Base-by-base conservation (phyloP, 2,888 invertebrate species). In the Hypomecis atomaria region DNA sequence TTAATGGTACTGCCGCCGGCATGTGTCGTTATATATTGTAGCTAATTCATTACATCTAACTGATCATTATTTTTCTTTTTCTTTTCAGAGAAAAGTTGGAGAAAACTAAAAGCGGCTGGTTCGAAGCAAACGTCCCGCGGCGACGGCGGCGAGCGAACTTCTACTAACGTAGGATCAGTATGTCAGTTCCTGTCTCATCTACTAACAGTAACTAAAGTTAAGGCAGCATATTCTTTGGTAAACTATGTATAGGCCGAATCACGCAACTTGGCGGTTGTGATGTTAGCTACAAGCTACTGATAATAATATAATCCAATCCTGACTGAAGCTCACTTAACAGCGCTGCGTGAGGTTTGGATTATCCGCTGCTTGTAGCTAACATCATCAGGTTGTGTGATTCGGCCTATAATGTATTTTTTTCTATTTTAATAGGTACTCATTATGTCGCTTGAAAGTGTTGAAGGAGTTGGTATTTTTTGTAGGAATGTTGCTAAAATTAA, bases 131-230 rank as follows among this genome's bases (percentile, higher is more conserved):
- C 10, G 47, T n/a, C 48, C 44, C 54, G 44, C 45, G 55, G n/a
- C 11, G 38, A 45, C 37, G 58, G 36, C 37, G 33, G 37, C 56
- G 59, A 56, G 66, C 62, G 69, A 68, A 69, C 47, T 50, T 53
- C 61, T 55, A 69, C 66, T 62, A 54, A 44, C 59, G 36, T 53
- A 57, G 53, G 52, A 59, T 45, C 8, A 48, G 58, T 57, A 55
- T 47, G 44, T 55, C 40, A 70, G 43, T 57, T 53, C 57, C 60
- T 65, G 38, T 7, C 40, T 59, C 43, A 40, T 42, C 4, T 42
- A 57, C 13, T 11, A 7, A 55, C 10, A 42, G 13, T n/a, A 11
- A 43, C 36, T 33, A 7, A 6, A 6, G 3, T 42, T 38, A 53
- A 44, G 0, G 43, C 43, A 43, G 43, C 54, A 36, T 54, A 36